These are phyloP conservation scores for Acanthornis magna DNA, from an alignment of 2,797 vertebrate genomes.

Conservation along the genomic window DNA sequence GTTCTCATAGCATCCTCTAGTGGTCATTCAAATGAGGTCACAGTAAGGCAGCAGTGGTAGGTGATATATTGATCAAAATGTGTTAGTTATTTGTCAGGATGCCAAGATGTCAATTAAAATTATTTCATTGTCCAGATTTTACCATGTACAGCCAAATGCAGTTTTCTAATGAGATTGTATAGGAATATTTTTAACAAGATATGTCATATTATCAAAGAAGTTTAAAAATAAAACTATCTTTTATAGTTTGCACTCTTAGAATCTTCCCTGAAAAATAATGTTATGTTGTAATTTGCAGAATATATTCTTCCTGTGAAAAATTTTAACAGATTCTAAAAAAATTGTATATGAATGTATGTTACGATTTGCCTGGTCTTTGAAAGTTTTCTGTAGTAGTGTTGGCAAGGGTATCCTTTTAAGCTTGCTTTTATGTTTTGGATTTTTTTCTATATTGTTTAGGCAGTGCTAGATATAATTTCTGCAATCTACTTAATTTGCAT, in stretches of 20 bases:
- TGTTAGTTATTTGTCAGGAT: neutral
- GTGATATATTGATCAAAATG: neutral
- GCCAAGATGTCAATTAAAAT: neutral
- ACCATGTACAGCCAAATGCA: neutral
- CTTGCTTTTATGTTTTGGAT: neutral
- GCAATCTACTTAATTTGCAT: neutral
- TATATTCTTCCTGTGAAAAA: neutral
- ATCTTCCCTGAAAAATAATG: neutral
- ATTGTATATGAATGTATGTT: neutral
- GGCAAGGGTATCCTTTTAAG: neutral
- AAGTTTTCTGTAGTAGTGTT: neutral
- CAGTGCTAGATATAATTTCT: neutral
- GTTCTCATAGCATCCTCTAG: slow-evolving; percentile 68
- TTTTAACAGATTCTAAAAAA: neutral
- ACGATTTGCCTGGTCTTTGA: neutral
- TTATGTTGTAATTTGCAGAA: neutral
- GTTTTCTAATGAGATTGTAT: neutral
- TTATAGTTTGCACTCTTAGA: neutral
- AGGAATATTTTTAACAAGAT: neutral
- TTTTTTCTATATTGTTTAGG: neutral
- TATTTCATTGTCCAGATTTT: neutral
- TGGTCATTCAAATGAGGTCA: slow-evolving; percentile 39
- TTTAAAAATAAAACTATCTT: neutral
- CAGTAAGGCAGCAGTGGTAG: neutral
- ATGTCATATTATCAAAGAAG: neutral